phyloP scores from a whole-genome alignment of 2,888 invertebrate genomes.

The Trissolcus brochymenae region DNA sequence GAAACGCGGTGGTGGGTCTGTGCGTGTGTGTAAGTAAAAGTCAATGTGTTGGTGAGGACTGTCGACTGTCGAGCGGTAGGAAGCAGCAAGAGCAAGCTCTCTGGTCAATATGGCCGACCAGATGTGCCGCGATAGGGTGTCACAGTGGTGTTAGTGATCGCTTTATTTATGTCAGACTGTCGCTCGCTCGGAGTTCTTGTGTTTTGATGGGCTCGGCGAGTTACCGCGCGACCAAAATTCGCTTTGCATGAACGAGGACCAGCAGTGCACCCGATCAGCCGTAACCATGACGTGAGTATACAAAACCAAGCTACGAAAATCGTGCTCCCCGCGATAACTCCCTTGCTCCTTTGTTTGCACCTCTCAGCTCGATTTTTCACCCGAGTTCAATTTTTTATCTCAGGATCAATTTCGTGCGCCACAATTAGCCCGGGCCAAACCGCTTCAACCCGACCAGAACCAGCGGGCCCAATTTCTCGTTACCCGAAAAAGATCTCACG shows the following conservation, averaged over 20 bases:
- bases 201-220: constrained; percentile 76
- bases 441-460: background rate
- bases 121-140: constrained; percentile 74
- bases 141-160: constrained; percentile 73
- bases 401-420: too few relatives aligned
- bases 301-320: constrained; percentile 1
- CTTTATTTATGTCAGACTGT: constrained; percentile 75
- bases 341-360: constrained; percentile 13
- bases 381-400: too few relatives aligned
- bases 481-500: constrained; percentile 5
- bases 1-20: background rate
- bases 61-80: background rate
- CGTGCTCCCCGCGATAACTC: background rate
- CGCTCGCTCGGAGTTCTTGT: constrained; percentile 75
- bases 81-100: constrained; percentile 13
- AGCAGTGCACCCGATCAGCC: constrained; percentile 70
- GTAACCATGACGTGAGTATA: constrained; percentile 75
- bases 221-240: constrained; percentile 73
- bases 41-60: background rate
- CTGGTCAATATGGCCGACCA: constrained; percentile 74
- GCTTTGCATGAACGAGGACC: constrained; percentile 74
- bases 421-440: background rate
- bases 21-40: background rate
- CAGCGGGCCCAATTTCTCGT: background rate
- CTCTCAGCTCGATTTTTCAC: too few relatives aligned